These are phyloP conservation scores for Onychorhynchus coronatus DNA, from an alignment of 2,113 vertebrate species.

Conservation along the genomic window DNA sequence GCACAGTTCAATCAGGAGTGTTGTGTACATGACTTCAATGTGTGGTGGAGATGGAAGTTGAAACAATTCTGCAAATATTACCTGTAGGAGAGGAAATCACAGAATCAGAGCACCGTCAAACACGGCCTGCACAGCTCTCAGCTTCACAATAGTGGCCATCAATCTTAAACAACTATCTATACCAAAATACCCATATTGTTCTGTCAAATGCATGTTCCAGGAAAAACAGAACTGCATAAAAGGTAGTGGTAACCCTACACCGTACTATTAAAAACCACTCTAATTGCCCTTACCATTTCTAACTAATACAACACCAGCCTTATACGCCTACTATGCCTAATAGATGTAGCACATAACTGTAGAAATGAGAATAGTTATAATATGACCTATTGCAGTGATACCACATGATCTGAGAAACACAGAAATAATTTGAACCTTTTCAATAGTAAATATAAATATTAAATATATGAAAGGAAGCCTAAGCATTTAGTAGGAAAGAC, in stretches of 20 bases:
- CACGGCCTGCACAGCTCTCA: accelerated
- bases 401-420: not conserved
- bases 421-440: not conserved
- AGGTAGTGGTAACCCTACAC: not conserved
- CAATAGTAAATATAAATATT: not conserved
- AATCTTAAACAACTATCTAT: not conserved
- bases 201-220: not conserved
- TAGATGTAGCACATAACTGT: not conserved
- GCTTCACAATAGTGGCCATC: not conserved
- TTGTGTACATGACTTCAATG: constrained; percentile 95
- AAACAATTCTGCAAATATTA: constrained; percentile 94
- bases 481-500: not conserved
- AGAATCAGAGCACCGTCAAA: not conserved
- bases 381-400: not conserved
- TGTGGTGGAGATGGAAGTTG: constrained; percentile 89
- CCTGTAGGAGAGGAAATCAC: constrained; percentile 66
- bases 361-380: not conserved
- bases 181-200: not conserved
- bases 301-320: not conserved
- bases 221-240: not conserved
- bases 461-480: not conserved
- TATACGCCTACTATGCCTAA: not conserved
- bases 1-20: constrained; percentile 96
- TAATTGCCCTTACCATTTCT: not conserved
- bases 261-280: not conserved